These are phyloP conservation scores for Apostichopus japonicus DNA, from an alignment of 35 echinoderm and acorn worm species.

Conservation along the genomic window DNA sequence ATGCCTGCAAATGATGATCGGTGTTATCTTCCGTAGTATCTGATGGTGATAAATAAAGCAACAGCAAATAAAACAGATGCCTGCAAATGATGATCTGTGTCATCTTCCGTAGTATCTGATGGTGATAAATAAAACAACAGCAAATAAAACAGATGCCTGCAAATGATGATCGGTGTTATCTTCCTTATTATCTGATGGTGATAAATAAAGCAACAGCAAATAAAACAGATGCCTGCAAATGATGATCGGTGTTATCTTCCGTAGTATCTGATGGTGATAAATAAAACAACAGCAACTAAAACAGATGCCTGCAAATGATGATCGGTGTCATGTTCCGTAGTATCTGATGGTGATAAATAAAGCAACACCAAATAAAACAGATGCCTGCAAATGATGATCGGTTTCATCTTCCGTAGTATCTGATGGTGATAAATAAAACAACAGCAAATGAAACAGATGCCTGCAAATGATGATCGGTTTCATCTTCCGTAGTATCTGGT, in stretches of 20 bases:
- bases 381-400: neutral
- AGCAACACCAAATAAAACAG: no score
- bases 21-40: neutral
- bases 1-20: neutral
- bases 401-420: neutral
- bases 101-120: neutral
- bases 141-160: constrained; percentile 28
- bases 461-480: neutral
- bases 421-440: no score
- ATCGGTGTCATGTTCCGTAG: neutral
- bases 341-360: no score
- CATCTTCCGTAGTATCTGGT: neutral
- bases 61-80: no score
- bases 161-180: neutral
- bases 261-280: no score
- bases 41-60: no score
- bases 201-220: no score
- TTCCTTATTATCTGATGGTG: neutral
- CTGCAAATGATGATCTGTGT: neutral
- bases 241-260: neutral
- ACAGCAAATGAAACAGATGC: no score
- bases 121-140: no score
- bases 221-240: constrained; percentile 21
- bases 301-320: neutral
- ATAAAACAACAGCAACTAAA: no score